Percentiles rank a stretch among this genome's conserved stretches.
Conservation (phyloP, 2,113 vertebrate species). For the Campylorhamphus procurvoides region DNA sequence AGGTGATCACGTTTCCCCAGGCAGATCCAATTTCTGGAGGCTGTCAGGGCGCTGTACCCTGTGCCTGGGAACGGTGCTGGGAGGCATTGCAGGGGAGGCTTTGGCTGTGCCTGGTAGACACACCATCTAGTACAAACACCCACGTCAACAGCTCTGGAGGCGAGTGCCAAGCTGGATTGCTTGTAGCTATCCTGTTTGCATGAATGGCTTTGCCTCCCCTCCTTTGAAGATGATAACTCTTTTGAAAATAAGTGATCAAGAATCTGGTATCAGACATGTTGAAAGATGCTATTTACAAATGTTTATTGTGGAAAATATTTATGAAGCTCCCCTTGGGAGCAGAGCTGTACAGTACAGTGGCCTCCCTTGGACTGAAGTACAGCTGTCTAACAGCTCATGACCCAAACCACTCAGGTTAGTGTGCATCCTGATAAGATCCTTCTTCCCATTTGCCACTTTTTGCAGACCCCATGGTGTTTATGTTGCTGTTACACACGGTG, state of each 20-base stretch:
- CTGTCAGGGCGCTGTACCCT: neutral
- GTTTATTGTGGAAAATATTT: slow-evolving; percentile 25
- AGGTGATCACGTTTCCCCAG: neutral
- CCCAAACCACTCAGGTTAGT: neutral
- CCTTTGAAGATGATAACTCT: slow-evolving; percentile 6
- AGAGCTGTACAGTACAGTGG: neutral
- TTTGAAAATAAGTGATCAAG: neutral
- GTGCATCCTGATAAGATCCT: neutral
- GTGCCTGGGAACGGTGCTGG: neutral
- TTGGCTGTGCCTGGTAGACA: neutral
- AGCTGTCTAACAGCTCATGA: neutral
- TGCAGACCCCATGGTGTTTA: rapidly evolving
- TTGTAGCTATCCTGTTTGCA: neutral
- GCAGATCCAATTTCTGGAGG: neutral
- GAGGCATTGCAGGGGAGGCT: neutral
- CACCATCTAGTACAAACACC: neutral
- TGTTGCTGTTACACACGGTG: rapidly evolving
- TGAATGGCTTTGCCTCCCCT: neutral
- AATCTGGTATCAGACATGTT: neutral
- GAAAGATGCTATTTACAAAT: slow-evolving; percentile 37
- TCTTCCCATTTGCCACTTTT: neutral
- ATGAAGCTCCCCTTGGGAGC: neutral
- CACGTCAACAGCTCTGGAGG: neutral
- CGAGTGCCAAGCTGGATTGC: neutral
- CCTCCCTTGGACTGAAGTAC: neutral